Percentiles rank a stretch among this genome's conserved stretches.
Evolutionary conservation across 1,140 invertebrate species (phyloP).

Genomic region (Aporrectodea caliginosa): DNA sequence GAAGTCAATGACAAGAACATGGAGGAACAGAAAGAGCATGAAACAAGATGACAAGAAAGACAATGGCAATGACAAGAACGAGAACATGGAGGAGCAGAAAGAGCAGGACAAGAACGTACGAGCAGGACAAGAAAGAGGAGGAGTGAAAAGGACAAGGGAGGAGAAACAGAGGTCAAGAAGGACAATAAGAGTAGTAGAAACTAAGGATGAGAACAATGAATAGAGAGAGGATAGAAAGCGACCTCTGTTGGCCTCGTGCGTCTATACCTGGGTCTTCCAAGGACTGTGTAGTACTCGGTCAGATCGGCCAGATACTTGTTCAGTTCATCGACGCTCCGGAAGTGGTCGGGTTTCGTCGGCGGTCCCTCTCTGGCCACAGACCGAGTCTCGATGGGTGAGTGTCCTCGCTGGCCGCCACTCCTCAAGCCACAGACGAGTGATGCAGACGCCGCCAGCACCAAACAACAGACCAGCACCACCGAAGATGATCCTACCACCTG

Average conservation of each 20-base stretch:
- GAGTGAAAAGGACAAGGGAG: too few relatives aligned
- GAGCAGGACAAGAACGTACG: too few relatives aligned
- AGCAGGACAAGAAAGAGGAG: too few relatives aligned
- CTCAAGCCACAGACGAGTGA: background rate
- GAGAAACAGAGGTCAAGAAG: too few relatives aligned
- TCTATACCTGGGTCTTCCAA: slow-evolving; percentile 23
- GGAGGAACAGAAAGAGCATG: background rate
- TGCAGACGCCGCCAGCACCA: background rate
- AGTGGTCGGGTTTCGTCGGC: slow-evolving; percentile 16
- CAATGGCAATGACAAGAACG: background rate
- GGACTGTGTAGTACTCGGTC: slow-evolving; percentile 22
- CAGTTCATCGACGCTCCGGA: slow-evolving; percentile 20
- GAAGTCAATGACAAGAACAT: background rate
- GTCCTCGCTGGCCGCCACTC: background rate
- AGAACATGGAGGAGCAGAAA: background rate
- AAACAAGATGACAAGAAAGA: too few relatives aligned
- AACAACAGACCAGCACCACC: background rate
- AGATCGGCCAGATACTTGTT: slow-evolving; percentile 15
- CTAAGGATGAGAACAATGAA: too few relatives aligned
- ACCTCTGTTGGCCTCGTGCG: too few relatives aligned
- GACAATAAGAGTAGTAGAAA: too few relatives aligned
- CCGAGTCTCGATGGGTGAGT: background rate
- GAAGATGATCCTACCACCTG: too few relatives aligned
- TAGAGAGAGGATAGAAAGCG: too few relatives aligned
- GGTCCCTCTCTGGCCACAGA: background rate